Percentiles rank a stretch among this genome's conserved stretches.
Evolutionary conservation across 2,888 invertebrate species (phyloP).

Genomic region (Phymatocera aterrima): DNA sequence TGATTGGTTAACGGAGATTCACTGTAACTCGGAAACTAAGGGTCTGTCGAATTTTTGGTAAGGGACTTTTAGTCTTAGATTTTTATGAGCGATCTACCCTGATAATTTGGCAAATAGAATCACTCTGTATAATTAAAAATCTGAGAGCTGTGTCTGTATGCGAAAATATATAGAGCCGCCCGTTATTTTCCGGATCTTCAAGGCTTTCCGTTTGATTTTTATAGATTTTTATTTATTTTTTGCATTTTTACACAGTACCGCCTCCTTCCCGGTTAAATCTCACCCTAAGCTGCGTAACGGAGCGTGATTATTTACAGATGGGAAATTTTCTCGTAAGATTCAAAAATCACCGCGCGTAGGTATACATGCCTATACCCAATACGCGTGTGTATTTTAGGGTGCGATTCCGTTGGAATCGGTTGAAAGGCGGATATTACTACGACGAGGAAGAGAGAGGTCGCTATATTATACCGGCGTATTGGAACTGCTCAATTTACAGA

Average conservation of each 20-base stretch:
- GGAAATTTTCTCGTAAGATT: not conserved
- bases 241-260: not conserved
- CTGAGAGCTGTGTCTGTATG: no score
- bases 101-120: no score
- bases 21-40: no score
- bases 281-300: not conserved
- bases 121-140: no score
- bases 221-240: not conserved
- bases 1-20: no score
- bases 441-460: not conserved
- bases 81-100: no score
- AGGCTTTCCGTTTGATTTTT: not conserved
- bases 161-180: no score
- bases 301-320: not conserved
- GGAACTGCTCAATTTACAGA: conserved; percentile 37
- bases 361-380: not conserved
- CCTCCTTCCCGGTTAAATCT: not conserved
- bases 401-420: conserved; percentile 32
- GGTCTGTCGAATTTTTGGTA: no score
- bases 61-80: no score
- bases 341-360: not conserved
- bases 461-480: conserved; percentile 9
- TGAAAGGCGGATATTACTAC: conserved; percentile 31
- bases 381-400: conserved; percentile 26
- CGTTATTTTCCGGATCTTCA: no score